Base-by-base conservation (phyloP, 2,113 vertebrate genomes). In the Rana temporaria region DNA sequence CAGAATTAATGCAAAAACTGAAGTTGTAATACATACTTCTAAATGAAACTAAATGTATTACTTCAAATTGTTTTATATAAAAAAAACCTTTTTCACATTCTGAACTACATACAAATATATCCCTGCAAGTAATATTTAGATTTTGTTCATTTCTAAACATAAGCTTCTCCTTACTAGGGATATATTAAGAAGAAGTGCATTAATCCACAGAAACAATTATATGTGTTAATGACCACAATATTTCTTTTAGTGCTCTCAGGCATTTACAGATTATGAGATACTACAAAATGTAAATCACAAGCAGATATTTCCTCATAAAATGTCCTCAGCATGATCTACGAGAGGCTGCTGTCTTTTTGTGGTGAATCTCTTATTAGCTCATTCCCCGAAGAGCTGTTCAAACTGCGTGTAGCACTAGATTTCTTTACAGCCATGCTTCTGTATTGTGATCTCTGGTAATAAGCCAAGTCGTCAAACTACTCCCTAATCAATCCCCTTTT, bases 341-440 rank as follows among this genome's bases (percentile, higher is more conserved):
- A 52, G 60, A 87, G 88, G 86, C 89, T 82, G 84, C 68, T 89
- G 73, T 86, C 84, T 63, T 90, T 93, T 88, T 87, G 82, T 85
- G 88, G 90, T 84, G 86, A 89, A 89, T 90, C 88, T 88, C 90
- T 91, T 90, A 92, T 92, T 92, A 93, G 90, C 88, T 85, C 91
- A 71, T 84, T 94, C 91, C 90, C 90, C 82, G 78, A 92, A 92
- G 91, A 88, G 89, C 89, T 90, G 88, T 93, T 93, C 88, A 85
- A 87, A 85, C 88, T 89, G 86, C 85, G 87, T 85, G 85, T 86
- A 88, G 84, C 84, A 88, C 85, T 86, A 84, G 85, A 83, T 87
- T 80, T 56, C 53, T 89, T 89, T 88, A 88, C 84, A 89, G 88
- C 86, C 88, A 86, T 24, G 78, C 86, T 89, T 86, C 32, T 86